These are phyloP conservation scores for Epistrophe grossulariae DNA, from an alignment of 2,888 invertebrate genomes.

Conservation along the genomic window DNA sequence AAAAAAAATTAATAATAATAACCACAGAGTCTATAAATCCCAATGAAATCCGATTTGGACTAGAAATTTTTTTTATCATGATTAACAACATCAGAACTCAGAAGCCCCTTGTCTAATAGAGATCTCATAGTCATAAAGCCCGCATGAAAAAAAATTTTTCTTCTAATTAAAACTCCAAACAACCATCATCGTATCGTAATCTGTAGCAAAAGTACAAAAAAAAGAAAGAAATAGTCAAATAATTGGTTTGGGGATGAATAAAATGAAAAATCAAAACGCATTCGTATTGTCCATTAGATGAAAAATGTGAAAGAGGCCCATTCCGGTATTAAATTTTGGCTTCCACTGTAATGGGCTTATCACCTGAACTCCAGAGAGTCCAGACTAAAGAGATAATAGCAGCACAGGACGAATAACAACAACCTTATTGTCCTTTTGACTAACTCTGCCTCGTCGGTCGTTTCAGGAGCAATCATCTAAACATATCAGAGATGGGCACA, in stretches of 20 bases:
- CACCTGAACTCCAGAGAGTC: conserved; percentile 50
- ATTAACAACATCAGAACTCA: conserved; percentile 53
- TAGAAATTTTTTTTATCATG: conserved; percentile 46
- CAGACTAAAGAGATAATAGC: not conserved
- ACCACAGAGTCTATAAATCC: conserved; percentile 60
- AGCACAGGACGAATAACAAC: conserved; percentile 6
- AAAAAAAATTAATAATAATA: conserved; percentile 34
- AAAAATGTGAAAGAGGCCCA: conserved; percentile 16
- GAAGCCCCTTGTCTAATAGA: conserved; percentile 54
- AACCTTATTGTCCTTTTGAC: conserved; percentile 44
- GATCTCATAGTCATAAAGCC: conserved; percentile 12
- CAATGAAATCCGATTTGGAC: conserved; percentile 55
- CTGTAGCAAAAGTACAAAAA: conserved; percentile 5
- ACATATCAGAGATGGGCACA: not conserved
- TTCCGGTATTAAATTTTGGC: conserved; percentile 1
- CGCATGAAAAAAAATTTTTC: conserved; percentile 1
- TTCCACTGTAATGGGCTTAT: conserved; percentile 64
- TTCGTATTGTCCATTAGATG: conserved; percentile 41
- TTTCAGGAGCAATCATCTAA: conserved; percentile 54
- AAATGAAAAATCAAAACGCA: conserved; percentile 60
- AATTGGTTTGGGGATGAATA: not conserved
- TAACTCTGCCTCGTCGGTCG: conserved; percentile 24
- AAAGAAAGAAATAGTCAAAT: not conserved
- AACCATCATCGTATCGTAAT: conserved; percentile 38
- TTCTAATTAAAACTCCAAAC: conserved; percentile 55